Base-by-base conservation (phyloP, 2,797 vertebrate genomes). In the Meriones psammophilus region DNA sequence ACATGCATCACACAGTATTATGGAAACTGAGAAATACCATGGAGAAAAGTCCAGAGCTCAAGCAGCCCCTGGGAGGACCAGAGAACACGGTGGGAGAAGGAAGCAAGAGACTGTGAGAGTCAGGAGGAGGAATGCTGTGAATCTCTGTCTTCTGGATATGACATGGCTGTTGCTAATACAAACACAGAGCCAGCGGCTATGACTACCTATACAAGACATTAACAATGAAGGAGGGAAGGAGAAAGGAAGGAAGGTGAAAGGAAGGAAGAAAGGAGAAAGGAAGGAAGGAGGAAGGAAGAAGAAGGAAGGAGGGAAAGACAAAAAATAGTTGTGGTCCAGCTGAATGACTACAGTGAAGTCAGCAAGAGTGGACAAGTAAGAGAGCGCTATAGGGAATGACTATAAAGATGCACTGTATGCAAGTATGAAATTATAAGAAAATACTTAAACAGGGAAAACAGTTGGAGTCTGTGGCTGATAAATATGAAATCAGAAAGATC, bases 251-350 rank as follows among this genome's bases (percentile, higher is more conserved):
- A 36, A 8, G 39, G 22, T 26, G 4, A 6, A 10, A 13, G 12
- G 8, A 5, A 42, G 58, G 36, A 28, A 20, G 39, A 12, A 26
- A 22, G 69, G 1, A 46, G 13, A 5, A 39, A 39, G 39, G 39
- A 39, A 39, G 10, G 20, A 24, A 22, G 6, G 8, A 39, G n/a
- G 56, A 28, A 20, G 14, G 14, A 30, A 30, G 5, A 1, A 22
- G 15, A 3, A 7, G 20, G 10, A 30, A 1, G 1, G 1, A 8
- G 3, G 4, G 14, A 7, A 15, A 9, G 5, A 28, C 9, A 46
- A 2, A 76, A 68, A 68, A 17, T 14, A 69, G 12, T 24, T 86
- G 54, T 15, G 9, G 15, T 58, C 15, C 20, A 30, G 68, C 39
- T 73, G 24, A 73, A 26, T 69, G 54, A 73, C 20, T 8, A 39